A percentile compares a stretch with the other conserved stretches of the same genome.
These are phyloP conservation scores for Stictocephala bisonia DNA, from an alignment of 2,888 invertebrate species.

Conservation along the genomic window DNA sequence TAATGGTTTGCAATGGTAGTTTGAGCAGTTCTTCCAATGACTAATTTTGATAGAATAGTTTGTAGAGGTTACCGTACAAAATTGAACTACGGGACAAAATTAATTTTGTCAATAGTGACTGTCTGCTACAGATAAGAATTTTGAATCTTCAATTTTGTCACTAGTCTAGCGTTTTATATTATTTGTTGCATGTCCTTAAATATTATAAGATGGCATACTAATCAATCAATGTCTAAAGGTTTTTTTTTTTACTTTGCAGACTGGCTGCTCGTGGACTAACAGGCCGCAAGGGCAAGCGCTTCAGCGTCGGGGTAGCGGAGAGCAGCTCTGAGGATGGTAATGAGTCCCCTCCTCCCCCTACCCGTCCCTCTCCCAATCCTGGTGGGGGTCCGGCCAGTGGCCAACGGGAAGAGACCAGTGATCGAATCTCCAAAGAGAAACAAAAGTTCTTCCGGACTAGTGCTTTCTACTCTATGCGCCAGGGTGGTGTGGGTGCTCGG, in stretches of 20 bases:
- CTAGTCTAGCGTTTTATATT: neutral
- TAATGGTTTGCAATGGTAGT: too few relatives aligned
- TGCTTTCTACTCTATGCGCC: slow-evolving; percentile 74
- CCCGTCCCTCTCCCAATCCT: slow-evolving; percentile 57
- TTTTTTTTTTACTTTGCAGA: slow-evolving; percentile 51
- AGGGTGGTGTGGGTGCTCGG: slow-evolving; percentile 58
- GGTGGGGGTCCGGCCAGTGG: slow-evolving; percentile 62
- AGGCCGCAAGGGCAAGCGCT: slow-evolving; percentile 54
- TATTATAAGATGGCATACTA: too few relatives aligned
- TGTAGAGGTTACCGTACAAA: too few relatives aligned
- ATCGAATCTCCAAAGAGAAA: slow-evolving; percentile 87
- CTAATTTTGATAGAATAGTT: too few relatives aligned
- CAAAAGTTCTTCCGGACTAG: slow-evolving; percentile 87
- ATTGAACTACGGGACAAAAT: too few relatives aligned
- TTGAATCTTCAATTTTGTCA: neutral
- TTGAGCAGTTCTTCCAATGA: too few relatives aligned
- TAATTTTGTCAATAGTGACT: too few relatives aligned
- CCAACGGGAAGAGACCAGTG: slow-evolving; percentile 72
- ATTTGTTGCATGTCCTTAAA: neutral
- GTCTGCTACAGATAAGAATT: too few relatives aligned
- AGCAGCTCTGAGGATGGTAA: slow-evolving; percentile 62
- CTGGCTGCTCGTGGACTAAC: slow-evolving; percentile 57
- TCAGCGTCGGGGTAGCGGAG: slow-evolving; percentile 55
- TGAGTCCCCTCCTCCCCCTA: slow-evolving; percentile 57
- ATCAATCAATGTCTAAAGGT: too few relatives aligned